phyloP scores from a whole-genome alignment of 2,797 vertebrate genomes.

The Chelonia mydas region DNA sequence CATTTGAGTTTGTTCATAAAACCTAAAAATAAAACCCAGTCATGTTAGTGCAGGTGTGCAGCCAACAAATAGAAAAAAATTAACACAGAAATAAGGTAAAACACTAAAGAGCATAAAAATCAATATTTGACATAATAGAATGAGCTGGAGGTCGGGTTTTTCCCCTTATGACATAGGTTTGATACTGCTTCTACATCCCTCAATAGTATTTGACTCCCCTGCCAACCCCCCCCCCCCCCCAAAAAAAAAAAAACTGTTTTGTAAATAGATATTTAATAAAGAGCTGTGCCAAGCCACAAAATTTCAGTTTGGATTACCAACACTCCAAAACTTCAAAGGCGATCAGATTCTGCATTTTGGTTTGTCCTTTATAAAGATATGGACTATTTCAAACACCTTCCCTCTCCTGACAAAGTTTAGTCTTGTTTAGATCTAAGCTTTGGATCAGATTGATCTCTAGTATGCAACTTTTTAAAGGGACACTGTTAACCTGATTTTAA shows the following conservation, averaged over 20 bases:
- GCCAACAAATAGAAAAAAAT: neutral
- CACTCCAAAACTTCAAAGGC: neutral
- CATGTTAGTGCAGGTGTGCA: neutral
- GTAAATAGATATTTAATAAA: neutral
- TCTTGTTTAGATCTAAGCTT: neutral
- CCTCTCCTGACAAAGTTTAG: neutral
- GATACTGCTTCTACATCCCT: neutral
- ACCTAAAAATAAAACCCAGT: neutral
- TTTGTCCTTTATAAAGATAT: neutral
- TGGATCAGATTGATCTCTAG: neutral
- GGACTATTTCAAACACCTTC: neutral
- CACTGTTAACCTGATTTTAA: neutral
- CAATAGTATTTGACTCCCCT: neutral
- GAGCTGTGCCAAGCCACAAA: neutral
- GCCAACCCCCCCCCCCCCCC: accelerated
- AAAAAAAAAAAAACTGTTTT: neutral
- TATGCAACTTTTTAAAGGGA: neutral
- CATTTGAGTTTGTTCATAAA: too few relatives aligned
- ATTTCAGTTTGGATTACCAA: neutral
- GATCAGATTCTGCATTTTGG: neutral
- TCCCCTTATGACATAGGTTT: neutral
- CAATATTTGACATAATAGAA: neutral
- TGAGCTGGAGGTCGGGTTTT: neutral
- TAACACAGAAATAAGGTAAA: neutral
- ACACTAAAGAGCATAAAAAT: neutral